Percentiles rank a stretch among this genome's conserved stretches.
Conservation (phyloP, 2,888 invertebrate species). For the Horisme vitalbata region DNA sequence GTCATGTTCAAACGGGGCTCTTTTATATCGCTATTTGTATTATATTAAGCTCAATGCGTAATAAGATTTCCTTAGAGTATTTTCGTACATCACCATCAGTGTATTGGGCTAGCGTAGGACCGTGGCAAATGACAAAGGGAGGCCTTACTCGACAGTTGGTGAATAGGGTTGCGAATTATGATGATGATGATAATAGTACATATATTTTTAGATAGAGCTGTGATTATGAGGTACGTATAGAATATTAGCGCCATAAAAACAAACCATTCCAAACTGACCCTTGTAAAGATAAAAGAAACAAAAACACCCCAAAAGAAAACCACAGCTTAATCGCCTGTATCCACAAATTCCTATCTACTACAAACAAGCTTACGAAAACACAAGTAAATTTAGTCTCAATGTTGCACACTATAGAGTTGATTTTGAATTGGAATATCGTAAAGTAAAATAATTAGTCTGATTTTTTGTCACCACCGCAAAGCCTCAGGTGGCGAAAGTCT, state of each 20-base stretch:
- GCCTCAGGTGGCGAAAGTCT: conserved; percentile 73
- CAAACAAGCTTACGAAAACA: conserved; percentile 18
- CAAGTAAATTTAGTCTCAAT: conserved; percentile 33
- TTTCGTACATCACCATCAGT: too few species aligned
- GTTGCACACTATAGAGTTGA: conserved; percentile 23
- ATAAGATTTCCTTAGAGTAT: background rate
- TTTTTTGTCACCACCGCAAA: conserved; percentile 54
- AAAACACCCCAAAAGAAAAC: conserved; percentile 35
- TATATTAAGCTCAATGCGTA: background rate
- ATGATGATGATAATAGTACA: too few species aligned
- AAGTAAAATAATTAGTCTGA: conserved; percentile 53
- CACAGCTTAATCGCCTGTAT: conserved; percentile 39
- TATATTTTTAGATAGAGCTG: too few species aligned
- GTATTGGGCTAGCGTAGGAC: too few species aligned
- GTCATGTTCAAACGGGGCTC: background rate
- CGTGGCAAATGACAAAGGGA: too few species aligned
- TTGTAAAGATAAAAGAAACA: conserved; percentile 16
- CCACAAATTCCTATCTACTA: conserved; percentile 40
- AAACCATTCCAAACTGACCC: conserved; percentile 21
- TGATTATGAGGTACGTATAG: background rate
- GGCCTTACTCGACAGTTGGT: too few species aligned
- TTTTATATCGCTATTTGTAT: background rate
- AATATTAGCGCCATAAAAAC: conserved; percentile 13
- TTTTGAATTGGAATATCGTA: conserved; percentile 27
- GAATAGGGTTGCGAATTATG: too few species aligned